Evolutionary conservation across 2,113 vertebrate genomes (phyloP), one percentile per base, ranked within the genome.

Genomic region (Chinchilla lanigera): DNA sequence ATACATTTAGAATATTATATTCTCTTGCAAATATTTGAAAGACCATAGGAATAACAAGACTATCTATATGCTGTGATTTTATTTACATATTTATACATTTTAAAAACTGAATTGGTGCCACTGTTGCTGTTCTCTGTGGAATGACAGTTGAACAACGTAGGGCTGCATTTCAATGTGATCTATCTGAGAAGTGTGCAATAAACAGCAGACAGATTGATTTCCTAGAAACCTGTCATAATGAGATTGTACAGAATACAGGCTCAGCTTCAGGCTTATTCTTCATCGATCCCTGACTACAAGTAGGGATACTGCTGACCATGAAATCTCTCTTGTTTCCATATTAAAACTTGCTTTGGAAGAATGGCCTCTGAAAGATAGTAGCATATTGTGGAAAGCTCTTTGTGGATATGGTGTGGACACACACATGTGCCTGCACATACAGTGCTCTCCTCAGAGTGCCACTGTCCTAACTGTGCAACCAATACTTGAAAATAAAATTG

Each of bases 141-240:
- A 97, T 67, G 47, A 97, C 47, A 90, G 85, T 82, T 95, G 60
- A 94, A 90, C 85, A 98, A 94, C 84, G 97, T 92, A 78, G 87
- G 96, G 88, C 85, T 97, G 96, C 95, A 97, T 98, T 96, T 97
- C 92, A 97, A 52, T 97, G 88, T 90, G 85, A 94, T 92, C 86
- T 97, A 50, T 88, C 71, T 96, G 97, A 95, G 90, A 97, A 97
- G 92, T 95, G 71, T 90, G 94, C 90, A 97, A 86, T 95, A 96
- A 98, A 93, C 47, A 97, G 90, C 69, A 90, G 90, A 97, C 90
- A 98, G 93, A 97, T 95, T 97, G 96, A 97, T 96, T 98, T 98
- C 96, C 88, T 90, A 86, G 87, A 96, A 98, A 96, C 88, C 54
- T 97, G 95, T 98, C 97, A 97, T 97, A 97, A 97, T 97, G 93